A percentile compares a stretch with the other conserved stretches of the same genome.
These are phyloP conservation scores for Tetraodon nigroviridis DNA, from an alignment of 2,113 vertebrate species.

Conservation along the genomic window DNA sequence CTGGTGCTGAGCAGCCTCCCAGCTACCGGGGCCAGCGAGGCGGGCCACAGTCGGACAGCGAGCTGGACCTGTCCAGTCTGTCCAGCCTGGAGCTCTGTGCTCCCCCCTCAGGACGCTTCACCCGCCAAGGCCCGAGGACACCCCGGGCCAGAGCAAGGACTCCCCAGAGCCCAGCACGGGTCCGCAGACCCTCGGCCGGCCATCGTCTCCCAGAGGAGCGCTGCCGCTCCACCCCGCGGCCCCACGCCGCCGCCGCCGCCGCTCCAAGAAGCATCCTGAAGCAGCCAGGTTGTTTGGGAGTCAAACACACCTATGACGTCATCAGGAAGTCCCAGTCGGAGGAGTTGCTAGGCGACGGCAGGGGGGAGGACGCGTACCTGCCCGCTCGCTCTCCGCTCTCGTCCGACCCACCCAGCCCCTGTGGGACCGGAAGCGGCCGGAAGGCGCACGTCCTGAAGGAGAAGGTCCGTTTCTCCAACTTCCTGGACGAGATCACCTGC, in stretches of 20 bases:
- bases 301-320: constrained; percentile 40
- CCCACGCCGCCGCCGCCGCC: background rate
- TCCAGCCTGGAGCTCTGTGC: constrained; percentile 66
- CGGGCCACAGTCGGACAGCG: constrained; percentile 60
- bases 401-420: background rate
- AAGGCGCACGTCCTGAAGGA: constrained; percentile 73
- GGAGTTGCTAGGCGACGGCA: constrained; percentile 58
- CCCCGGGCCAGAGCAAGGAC: background rate
- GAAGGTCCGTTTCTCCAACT: constrained; percentile 82
- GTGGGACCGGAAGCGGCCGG: constrained; percentile 38
- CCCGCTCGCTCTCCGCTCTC: constrained; percentile 26
- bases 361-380: background rate
- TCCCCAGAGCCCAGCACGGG: background rate
- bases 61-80: constrained; percentile 68
- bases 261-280: constrained; percentile 82
- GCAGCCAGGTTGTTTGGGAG: constrained; percentile 50
- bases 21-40: background rate
- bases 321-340: constrained; percentile 72
- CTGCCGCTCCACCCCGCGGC: background rate
- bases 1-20: background rate
- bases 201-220: background rate
- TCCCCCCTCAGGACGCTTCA: constrained; percentile 40
- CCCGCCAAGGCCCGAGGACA: background rate
- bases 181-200: background rate
- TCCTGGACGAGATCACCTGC: constrained; percentile 83